A percentile compares a stretch with the other conserved stretches of the same genome.
phyloP scores from a whole-genome alignment of 2,113 vertebrate genomes.

The Montifringilla adamsi region DNA sequence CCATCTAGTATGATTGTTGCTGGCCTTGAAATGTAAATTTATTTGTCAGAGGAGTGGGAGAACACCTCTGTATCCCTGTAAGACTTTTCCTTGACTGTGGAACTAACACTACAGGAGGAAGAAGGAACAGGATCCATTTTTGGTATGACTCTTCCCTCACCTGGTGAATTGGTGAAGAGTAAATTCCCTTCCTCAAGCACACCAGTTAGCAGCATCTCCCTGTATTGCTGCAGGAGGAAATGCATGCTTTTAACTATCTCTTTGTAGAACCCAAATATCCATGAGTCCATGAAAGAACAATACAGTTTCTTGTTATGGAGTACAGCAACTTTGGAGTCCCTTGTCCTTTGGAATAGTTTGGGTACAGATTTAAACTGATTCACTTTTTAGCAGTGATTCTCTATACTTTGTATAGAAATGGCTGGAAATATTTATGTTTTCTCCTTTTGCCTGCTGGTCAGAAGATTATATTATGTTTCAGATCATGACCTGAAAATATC shows the following conservation, averaged over 20 bases:
- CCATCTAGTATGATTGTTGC: neutral
- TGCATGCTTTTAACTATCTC: neutral
- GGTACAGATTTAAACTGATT: neutral
- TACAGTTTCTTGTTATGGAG: neutral
- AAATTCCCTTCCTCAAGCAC: neutral
- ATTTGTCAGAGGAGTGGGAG: neutral
- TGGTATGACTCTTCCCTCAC: neutral
- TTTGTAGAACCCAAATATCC: neutral
- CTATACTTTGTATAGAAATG: neutral
- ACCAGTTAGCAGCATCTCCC: neutral
- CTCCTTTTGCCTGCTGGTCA: neutral
- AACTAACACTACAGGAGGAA: neutral
- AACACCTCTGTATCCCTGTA: neutral
- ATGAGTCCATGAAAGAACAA: neutral
- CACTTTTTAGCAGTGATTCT: neutral
- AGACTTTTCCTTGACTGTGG: neutral
- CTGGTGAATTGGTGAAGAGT: neutral
- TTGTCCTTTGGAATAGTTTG: neutral
- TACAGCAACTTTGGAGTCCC: neutral
- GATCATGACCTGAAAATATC: neutral
- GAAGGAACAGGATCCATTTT: neutral
- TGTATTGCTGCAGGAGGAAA: neutral
- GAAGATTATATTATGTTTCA: neutral
- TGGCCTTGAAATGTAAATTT: neutral
- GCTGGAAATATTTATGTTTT: neutral